Conservation (phyloP, 1,140 invertebrate genomes). For the Orchesella cincta region DNA sequence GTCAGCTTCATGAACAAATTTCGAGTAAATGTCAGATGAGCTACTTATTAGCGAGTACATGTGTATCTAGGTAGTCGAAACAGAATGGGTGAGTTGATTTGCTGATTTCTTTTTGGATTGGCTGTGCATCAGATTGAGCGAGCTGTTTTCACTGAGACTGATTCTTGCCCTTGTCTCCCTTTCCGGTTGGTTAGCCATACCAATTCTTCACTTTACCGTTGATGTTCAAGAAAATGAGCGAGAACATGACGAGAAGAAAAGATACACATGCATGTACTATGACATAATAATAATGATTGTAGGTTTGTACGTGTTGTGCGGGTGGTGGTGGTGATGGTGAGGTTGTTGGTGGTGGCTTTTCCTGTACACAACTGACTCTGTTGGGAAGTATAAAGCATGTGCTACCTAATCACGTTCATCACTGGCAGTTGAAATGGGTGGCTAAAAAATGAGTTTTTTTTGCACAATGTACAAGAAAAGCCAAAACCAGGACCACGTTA, state of each 20-base stretch:
- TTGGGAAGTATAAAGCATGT: neutral
- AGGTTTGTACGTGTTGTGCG: slow-evolving; percentile 13
- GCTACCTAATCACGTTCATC: neutral
- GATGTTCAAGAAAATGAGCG: neutral
- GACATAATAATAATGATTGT: neutral
- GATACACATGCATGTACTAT: neutral
- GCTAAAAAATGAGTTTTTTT: no score
- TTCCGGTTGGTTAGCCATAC: slow-evolving; percentile 12
- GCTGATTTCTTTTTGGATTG: no score
- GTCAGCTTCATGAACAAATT: no score
- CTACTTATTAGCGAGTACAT: no score
- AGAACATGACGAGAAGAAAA: neutral
- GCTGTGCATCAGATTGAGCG: neutral
- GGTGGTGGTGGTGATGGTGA: neutral
- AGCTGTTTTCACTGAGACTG: neutral
- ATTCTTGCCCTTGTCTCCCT: neutral
- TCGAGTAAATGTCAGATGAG: no score
- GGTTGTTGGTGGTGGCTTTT: slow-evolving; percentile 5
- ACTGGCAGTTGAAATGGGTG: neutral
- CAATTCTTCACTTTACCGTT: slow-evolving; percentile 10
- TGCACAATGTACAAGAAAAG: no score
- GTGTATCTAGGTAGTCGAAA: no score
- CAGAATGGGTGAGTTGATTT: no score
- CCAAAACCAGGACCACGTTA: neutral
- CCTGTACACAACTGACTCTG: neutral